Conservation (phyloP, 2,888 invertebrate genomes). For the Nephrocerus scutellatus region DNA sequence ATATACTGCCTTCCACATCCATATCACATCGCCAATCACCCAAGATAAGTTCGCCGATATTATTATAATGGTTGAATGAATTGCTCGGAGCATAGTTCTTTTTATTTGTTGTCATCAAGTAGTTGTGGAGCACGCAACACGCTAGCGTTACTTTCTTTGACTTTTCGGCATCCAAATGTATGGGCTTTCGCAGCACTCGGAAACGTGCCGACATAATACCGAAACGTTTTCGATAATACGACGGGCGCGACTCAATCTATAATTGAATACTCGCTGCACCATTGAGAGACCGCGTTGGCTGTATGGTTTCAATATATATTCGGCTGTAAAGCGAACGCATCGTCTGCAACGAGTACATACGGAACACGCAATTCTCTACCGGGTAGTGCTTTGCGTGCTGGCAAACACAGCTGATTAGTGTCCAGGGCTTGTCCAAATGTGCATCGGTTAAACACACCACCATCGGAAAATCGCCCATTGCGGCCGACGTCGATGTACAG, state of each 20-base stretch:
- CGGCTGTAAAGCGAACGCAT: slow-evolving; percentile 7
- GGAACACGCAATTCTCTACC: slow-evolving; percentile 9
- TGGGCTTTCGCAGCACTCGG: slow-evolving; percentile 5
- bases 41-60: not conserved
- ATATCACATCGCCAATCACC: slow-evolving; percentile 5
- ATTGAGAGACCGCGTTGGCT: slow-evolving; percentile 4
- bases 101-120: slow-evolving; percentile 7
- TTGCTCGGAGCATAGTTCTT: not conserved
- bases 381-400: slow-evolving; percentile 9
- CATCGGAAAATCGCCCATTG: slow-evolving; percentile 5
- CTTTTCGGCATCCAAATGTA: slow-evolving; percentile 3
- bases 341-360: slow-evolving; percentile 13
- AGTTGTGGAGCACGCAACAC: slow-evolving; percentile 6
- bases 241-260: slow-evolving; percentile 2
- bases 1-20: not conserved
- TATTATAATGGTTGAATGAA: slow-evolving; percentile 2
- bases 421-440: slow-evolving; percentile 6
- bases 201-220: slow-evolving; percentile 4
- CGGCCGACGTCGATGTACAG: slow-evolving; percentile 10
- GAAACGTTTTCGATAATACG: slow-evolving; percentile 5
- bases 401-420: slow-evolving; percentile 4
- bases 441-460: slow-evolving; percentile 2
- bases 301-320: slow-evolving; percentile 6
- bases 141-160: slow-evolving; percentile 8
- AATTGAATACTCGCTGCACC: slow-evolving; percentile 6